phyloP scores from a whole-genome alignment of 2,888 invertebrate species.

The Hypomecis atomaria region DNA sequence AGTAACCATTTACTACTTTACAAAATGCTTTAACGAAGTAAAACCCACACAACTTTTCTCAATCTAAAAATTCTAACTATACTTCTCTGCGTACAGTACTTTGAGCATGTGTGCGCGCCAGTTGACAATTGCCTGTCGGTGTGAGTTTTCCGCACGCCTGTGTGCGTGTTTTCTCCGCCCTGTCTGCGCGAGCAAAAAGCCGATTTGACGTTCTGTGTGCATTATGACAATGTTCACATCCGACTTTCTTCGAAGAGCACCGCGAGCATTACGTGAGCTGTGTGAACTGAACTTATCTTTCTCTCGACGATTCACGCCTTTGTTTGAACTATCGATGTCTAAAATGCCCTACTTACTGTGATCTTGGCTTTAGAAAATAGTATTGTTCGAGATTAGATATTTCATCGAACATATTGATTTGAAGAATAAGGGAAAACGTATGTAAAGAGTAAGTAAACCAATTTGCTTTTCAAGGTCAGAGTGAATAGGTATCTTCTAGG shows the following conservation, averaged over 20 bases:
- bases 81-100: constrained; percentile 53
- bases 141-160: constrained; percentile 43
- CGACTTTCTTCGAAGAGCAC: constrained; percentile 75
- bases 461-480: too few species aligned
- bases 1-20: too few species aligned
- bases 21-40: too few species aligned
- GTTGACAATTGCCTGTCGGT: constrained; percentile 53
- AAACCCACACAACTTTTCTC: background rate
- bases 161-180: constrained; percentile 57
- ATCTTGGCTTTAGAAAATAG: constrained; percentile 51
- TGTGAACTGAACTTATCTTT: constrained; percentile 62
- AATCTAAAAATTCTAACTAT: background rate
- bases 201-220: constrained; percentile 69
- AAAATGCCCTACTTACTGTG: constrained; percentile 51
- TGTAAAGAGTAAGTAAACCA: too few species aligned
- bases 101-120: constrained; percentile 46
- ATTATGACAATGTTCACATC: constrained; percentile 82
- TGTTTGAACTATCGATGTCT: constrained; percentile 68
- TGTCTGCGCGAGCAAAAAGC: constrained; percentile 65
- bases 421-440: background rate
- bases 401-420: background rate
- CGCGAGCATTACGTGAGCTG: constrained; percentile 59
- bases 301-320: constrained; percentile 71
- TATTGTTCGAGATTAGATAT: constrained; percentile 5
- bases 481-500: too few species aligned